A percentile compares a stretch with the other conserved stretches of the same genome.
Evolutionary conservation across 2,797 vertebrate species (phyloP).

Genomic region (Sebastes melanostomus): DNA sequence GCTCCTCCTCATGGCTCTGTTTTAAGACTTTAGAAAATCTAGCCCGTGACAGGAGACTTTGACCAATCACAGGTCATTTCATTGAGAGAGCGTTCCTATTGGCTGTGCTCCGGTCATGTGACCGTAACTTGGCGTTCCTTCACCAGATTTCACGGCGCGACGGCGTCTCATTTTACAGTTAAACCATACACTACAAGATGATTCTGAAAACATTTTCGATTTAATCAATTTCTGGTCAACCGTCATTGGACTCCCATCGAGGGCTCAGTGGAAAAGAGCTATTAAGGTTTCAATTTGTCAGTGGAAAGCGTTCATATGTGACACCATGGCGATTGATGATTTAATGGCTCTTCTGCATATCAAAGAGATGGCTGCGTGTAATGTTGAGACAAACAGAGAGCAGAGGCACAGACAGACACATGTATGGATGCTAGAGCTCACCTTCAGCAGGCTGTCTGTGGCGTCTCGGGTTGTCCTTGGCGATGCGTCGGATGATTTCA

Average conservation of each 20-base stretch:
- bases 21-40: too few relatives aligned
- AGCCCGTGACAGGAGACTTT: too few relatives aligned
- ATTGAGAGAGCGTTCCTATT: too few relatives aligned
- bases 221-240: not conserved
- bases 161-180: too few relatives aligned
- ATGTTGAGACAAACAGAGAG: not conserved
- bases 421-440: slow-evolving; percentile 47
- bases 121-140: too few relatives aligned
- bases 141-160: too few relatives aligned
- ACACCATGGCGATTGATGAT: not conserved
- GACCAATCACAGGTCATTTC: too few relatives aligned
- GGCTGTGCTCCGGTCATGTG: too few relatives aligned
- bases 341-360: not conserved
- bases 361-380: not conserved
- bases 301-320: not conserved
- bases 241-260: not conserved
- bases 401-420: not conserved
- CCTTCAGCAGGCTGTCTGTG: slow-evolving; percentile 83
- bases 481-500: slow-evolving; percentile 83
- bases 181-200: too few relatives aligned
- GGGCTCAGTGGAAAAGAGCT: not conserved
- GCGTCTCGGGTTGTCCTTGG: slow-evolving; percentile 72
- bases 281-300: not conserved
- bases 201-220: not conserved
- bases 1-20: too few relatives aligned